Conservation (phyloP, 2,888 invertebrate genomes). For the Dyspetes luteomarginatus region DNA sequence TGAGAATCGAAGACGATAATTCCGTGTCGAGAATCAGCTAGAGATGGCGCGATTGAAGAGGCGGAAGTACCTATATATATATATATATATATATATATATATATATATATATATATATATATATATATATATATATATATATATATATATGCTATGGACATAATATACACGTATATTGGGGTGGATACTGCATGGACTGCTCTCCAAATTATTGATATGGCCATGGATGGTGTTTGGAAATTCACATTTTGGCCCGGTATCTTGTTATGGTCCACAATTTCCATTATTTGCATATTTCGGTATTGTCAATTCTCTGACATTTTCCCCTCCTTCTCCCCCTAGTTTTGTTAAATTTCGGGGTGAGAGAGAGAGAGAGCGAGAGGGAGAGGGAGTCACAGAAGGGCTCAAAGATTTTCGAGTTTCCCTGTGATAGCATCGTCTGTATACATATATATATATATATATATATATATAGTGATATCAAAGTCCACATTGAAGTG, state of each 20-base stretch:
- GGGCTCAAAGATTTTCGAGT: slow-evolving; percentile 5
- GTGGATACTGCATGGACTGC: too few species aligned
- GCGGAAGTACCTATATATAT: slow-evolving; percentile 1
- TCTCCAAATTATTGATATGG: neutral
- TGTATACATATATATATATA: neutral
- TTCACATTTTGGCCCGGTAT: slow-evolving; percentile 9
- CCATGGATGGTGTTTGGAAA: neutral
- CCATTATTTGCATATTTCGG: slow-evolving; percentile 23
- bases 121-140: neutral
- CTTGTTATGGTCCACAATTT: slow-evolving; percentile 1
- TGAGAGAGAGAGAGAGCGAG: slow-evolving; percentile 64
- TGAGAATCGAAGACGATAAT: slow-evolving; percentile 76
- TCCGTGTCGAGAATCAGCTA: slow-evolving; percentile 45
- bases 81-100: neutral
- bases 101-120: neutral
- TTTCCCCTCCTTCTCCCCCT: too few species aligned
- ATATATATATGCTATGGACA: neutral
- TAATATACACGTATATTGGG: neutral
- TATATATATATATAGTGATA: slow-evolving; percentile 12
- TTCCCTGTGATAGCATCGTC: neutral
- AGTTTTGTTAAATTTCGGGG: too few species aligned
- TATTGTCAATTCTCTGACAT: slow-evolving; percentile 1
- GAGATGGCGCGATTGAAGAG: slow-evolving; percentile 26
- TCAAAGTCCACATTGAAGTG: slow-evolving; percentile 19
- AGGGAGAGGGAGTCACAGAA: slow-evolving; percentile 11